phyloP scores from a whole-genome alignment of 2,888 invertebrate genomes.

The Watsonalla cultraria region DNA sequence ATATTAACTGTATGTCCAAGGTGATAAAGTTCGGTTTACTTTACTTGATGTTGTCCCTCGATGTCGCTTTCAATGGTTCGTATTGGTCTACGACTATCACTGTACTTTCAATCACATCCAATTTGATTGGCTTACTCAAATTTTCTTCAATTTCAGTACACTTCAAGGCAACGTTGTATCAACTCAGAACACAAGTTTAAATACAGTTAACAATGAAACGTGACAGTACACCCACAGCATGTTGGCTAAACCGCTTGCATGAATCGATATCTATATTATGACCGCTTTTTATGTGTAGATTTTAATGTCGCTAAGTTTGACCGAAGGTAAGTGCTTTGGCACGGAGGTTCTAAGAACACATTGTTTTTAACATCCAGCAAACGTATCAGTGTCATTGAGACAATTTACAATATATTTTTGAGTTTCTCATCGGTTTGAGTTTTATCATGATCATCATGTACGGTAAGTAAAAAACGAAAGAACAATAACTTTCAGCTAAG shows the following conservation, averaged over 20 bases:
- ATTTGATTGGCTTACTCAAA: conserved; percentile 50
- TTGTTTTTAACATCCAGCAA: conserved; percentile 5
- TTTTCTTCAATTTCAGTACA: conserved; percentile 49
- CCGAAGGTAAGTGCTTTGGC: conserved; percentile 39
- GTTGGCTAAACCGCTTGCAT: conserved; percentile 68
- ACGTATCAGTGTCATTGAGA: background rate
- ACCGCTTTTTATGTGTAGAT: conserved; percentile 75
- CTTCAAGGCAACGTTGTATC: conserved; percentile 49
- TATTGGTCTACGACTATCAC: conserved; percentile 70
- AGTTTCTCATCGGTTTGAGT: conserved; percentile 6
- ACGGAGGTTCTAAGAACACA: conserved; percentile 22
- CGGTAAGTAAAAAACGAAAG: background rate
- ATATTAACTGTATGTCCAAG: conserved; percentile 6
- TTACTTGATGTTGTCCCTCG: conserved; percentile 74
- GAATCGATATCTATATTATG: conserved; percentile 52
- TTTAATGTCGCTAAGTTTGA: conserved; percentile 29
- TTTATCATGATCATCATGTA: conserved; percentile 1
- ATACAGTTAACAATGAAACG: conserved; percentile 30
- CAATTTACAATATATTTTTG: background rate
- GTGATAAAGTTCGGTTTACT: conserved; percentile 52
- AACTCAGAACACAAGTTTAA: conserved; percentile 38
- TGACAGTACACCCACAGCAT: conserved; percentile 65
- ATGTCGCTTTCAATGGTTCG: conserved; percentile 77
- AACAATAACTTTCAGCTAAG: background rate
- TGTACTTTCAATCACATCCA: conserved; percentile 55